Percentiles rank a stretch among this genome's conserved stretches.
phyloP scores from a whole-genome alignment of 92 coral and sea anemone species.

The Porites cylindrica region DNA sequence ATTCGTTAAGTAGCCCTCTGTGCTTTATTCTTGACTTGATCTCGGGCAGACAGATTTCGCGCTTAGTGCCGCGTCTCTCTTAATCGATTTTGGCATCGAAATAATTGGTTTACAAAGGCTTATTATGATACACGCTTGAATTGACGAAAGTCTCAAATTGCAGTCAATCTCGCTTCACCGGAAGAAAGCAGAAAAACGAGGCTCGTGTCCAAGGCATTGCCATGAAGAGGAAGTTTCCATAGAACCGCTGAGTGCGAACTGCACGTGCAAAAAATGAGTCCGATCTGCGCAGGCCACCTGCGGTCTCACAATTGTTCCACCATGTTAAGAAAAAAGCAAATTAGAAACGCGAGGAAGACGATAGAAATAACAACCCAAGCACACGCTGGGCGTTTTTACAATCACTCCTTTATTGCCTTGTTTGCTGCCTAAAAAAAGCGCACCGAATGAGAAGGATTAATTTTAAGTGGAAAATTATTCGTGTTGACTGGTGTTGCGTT shows the following conservation, averaged over 20 bases:
- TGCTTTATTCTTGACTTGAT: not conserved
- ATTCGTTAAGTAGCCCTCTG: not conserved
- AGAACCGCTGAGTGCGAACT: slow-evolving; percentile 39
- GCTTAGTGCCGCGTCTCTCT: not conserved
- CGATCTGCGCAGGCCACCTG: slow-evolving; percentile 78
- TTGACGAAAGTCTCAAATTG: slow-evolving; percentile 69
- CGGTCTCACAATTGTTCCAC: slow-evolving; percentile 49
- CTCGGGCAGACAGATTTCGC: not conserved
- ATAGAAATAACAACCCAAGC: slow-evolving; percentile 27
- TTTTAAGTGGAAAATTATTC: slow-evolving; percentile 41
- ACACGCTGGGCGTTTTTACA: slow-evolving; percentile 35
- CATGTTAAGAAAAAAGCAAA: slow-evolving; percentile 1
- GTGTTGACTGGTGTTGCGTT: slow-evolving; percentile 43
- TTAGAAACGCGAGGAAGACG: slow-evolving; percentile 9
- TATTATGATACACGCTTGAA: slow-evolving; percentile 71
- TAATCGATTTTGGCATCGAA: slow-evolving; percentile 80
- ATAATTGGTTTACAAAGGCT: slow-evolving; percentile 93
- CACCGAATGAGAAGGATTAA: slow-evolving; percentile 26
- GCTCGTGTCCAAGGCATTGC: slow-evolving; percentile 61
- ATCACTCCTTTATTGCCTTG: slow-evolving; percentile 20
- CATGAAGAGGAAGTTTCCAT: slow-evolving; percentile 40
- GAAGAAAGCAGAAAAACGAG: slow-evolving; percentile 48
- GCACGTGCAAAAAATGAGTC: slow-evolving; percentile 70
- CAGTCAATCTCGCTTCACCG: slow-evolving; percentile 61
- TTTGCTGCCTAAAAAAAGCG: slow-evolving; percentile 24